Base-by-base conservation (phyloP, 1,140 invertebrate genomes). In the Ditylenchus dipsaci region DNA sequence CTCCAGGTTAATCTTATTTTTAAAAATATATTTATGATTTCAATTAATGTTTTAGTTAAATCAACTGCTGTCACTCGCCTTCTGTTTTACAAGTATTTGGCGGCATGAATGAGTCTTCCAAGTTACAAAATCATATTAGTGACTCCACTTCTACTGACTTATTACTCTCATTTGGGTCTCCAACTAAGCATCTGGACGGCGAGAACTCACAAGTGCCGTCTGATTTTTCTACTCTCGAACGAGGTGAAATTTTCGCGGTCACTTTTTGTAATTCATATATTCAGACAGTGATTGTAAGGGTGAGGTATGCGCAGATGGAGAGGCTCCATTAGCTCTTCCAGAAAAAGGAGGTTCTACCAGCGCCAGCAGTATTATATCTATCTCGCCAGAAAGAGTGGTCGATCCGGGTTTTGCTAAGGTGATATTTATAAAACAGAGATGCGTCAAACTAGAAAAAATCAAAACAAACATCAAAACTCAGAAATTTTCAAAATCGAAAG, bases 321-420 rank as follows among this genome's bases (percentile, higher is more conserved):
- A 66, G 11, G 74, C 74, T 27, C 74, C 74, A 38, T 49, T 76
- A 21, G 74, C 74, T 33, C 38, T 73, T 43, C 74, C 74, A 19
- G 74, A 76, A 53, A 73, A 76, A 57, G 33, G 33, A 5, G 74
- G 72, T 8, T 72, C 68, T 8, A 69, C 65, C 11, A 43, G 63
- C 23, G 68, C 68, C 8, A 38, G 33, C 33, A 70, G 68, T 23
- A 70, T 70, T 29, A 60, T 56, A 19, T 70, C 68, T 19, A 63
- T 68, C 42, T 68, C 67, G 9, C 67, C 67, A 0, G 67, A 68
- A 63, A 53, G 67, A n/a, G 61, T 63, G 15, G n/a, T 63, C 15
- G 45, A 63, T 63, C 61, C 33, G 9, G 30, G 38, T 26, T 11
- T 38, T 38, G 3, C 33, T 38, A 38, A 11, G 33, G 33, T 38